Conservation (phyloP, 2,113 vertebrate species). For the Mixornis gularis region DNA sequence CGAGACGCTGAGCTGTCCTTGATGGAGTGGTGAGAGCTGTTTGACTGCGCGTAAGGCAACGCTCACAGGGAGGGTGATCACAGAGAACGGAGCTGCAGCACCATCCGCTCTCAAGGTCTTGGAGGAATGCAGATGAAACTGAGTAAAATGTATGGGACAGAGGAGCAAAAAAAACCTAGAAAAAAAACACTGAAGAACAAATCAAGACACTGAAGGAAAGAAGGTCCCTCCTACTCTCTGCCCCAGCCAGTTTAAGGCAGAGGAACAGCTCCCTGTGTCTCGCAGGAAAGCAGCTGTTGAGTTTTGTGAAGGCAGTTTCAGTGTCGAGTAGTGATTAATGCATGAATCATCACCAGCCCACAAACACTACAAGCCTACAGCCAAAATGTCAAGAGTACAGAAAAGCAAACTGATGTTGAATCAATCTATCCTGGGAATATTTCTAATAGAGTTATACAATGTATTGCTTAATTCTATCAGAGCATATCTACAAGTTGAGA, state of each 20-base stretch:
- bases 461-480: not conserved
- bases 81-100: not conserved
- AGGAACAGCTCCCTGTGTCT: not conserved
- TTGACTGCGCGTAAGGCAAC: not conserved
- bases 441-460: not conserved
- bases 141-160: rapidly evolving
- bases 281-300: not conserved
- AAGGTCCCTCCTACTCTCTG: not conserved
- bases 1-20: not conserved
- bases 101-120: not conserved
- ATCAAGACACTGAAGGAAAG: not conserved
- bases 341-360: constrained; percentile 22
- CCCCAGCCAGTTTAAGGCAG: not conserved
- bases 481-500: not conserved
- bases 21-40: not conserved
- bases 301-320: not conserved
- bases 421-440: not conserved
- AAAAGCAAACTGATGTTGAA: not conserved
- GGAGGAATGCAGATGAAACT: not conserved
- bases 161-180: not conserved
- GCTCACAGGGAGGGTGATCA: rapidly evolving
- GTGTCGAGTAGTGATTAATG: not conserved
- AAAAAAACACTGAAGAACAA: not conserved
- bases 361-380: constrained; percentile 11
- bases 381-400: constrained; percentile 23